A percentile compares a stretch with the other conserved stretches of the same genome.
phyloP scores from a whole-genome alignment of 2,888 invertebrate species.

The Eristalis pertinax region DNA sequence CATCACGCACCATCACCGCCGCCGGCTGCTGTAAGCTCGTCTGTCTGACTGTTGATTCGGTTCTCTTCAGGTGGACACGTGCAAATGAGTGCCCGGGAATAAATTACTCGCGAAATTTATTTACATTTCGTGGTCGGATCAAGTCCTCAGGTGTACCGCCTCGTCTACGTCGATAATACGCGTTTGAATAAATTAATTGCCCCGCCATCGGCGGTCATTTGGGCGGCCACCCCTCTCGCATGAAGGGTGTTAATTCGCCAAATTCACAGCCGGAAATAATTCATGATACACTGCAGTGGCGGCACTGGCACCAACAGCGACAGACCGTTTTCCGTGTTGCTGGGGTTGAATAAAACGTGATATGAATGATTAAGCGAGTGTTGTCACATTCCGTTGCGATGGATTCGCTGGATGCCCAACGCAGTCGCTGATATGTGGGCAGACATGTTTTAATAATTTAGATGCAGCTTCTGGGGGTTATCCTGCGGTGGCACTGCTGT shows the following conservation, averaged over 20 bases:
- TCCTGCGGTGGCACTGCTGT: no score
- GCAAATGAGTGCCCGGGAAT: slow-evolving; percentile 51
- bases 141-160: slow-evolving; percentile 1
- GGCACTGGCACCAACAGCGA: background rate
- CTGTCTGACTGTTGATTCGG: slow-evolving; percentile 21
- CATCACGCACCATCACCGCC: background rate
- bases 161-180: slow-evolving; percentile 18
- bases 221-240: background rate
- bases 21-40: background rate
- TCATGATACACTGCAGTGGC: slow-evolving; percentile 53
- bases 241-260: slow-evolving; percentile 60
- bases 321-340: slow-evolving; percentile 18
- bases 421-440: slow-evolving; percentile 20
- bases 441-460: slow-evolving; percentile 60
- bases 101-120: slow-evolving; percentile 54
- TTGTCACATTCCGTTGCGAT: slow-evolving; percentile 17
- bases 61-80: background rate
- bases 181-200: slow-evolving; percentile 61
- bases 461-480: background rate
- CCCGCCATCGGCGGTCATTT: slow-evolving; percentile 42
- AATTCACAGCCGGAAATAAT: slow-evolving; percentile 63
- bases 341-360: slow-evolving; percentile 49
- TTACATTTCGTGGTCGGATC: slow-evolving; percentile 49
- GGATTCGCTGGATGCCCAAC: slow-evolving; percentile 16
- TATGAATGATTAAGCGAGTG: slow-evolving; percentile 65